phyloP scores from a whole-genome alignment of 2,797 vertebrate genomes.

The Mareca strepera region DNA sequence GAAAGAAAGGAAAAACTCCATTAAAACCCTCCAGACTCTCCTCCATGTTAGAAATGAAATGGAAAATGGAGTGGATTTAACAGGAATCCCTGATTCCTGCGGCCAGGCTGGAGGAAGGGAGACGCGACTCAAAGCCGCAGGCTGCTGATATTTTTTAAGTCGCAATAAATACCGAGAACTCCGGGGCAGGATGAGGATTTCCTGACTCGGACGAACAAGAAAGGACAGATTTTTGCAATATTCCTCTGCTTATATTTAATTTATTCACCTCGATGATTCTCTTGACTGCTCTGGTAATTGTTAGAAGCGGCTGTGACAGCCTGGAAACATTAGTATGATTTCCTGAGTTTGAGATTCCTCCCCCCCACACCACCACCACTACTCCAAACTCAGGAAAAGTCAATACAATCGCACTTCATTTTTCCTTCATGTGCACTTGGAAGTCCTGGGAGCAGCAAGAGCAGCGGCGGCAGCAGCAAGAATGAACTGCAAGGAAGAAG shows the following conservation, averaged over 20 bases:
- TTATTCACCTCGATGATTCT: constrained; percentile 67
- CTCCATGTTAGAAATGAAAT: constrained; percentile 78
- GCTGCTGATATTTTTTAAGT: constrained; percentile 62
- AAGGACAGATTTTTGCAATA: constrained; percentile 11
- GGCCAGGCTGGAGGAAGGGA: constrained; percentile 51
- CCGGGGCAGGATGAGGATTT: constrained; percentile 71
- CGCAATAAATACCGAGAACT: constrained; percentile 54
- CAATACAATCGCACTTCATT: constrained; percentile 56
- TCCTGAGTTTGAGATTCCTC: constrained; percentile 66
- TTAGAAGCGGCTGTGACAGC: constrained; percentile 47
- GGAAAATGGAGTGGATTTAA: constrained; percentile 76
- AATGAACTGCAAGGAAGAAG: constrained; percentile 76
- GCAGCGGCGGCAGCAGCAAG: constrained; percentile 33
- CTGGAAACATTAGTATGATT: constrained; percentile 60
- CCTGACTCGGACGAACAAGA: constrained; percentile 55
- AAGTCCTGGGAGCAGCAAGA: constrained; percentile 54
- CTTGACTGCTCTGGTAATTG: constrained; percentile 57
- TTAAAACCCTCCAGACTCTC: constrained; percentile 73
- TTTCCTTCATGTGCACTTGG: constrained; percentile 64
- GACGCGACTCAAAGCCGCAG: neutral
- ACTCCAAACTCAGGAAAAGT: constrained; percentile 47
- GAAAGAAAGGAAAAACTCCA: constrained; percentile 79
- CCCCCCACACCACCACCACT: neutral
- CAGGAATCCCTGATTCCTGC: constrained; percentile 59
- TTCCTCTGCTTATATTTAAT: constrained; percentile 31